Evolutionary conservation across 2,888 invertebrate species (phyloP).

Genomic region (Troides helena): DNA sequence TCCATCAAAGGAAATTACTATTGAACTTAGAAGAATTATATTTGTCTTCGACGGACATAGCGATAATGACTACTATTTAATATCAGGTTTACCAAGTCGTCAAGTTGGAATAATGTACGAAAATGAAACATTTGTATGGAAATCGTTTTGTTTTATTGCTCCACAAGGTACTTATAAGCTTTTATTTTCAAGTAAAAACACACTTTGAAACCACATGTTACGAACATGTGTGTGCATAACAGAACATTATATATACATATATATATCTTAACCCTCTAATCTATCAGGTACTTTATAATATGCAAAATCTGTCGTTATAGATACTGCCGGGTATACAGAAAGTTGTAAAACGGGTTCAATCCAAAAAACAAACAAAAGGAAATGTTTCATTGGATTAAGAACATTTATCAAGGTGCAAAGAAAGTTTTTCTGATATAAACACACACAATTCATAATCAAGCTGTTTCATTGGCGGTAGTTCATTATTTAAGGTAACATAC

Average conservation of each 20-base stretch:
- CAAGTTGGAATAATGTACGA: not conserved
- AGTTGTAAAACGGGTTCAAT: slow-evolving; percentile 37
- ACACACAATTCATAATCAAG: slow-evolving; percentile 60
- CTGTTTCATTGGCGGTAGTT: slow-evolving; percentile 35
- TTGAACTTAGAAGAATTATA: too few species aligned
- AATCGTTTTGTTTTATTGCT: slow-evolving; percentile 70
- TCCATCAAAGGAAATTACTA: too few species aligned
- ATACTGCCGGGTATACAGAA: slow-evolving; percentile 40
- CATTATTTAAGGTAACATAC: slow-evolving; percentile 31
- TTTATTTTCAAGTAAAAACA: slow-evolving; percentile 58
- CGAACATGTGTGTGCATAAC: slow-evolving; percentile 64
- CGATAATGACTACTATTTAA: too few species aligned
- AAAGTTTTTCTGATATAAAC: slow-evolving; percentile 53
- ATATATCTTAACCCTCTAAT: slow-evolving; percentile 53
- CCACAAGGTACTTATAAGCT: slow-evolving; percentile 67
- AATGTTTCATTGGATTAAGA: slow-evolving; percentile 45
- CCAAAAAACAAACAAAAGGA: slow-evolving; percentile 43
- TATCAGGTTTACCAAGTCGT: too few species aligned
- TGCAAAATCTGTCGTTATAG: slow-evolving; percentile 40
- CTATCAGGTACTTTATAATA: slow-evolving; percentile 68
- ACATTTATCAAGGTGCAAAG: slow-evolving; percentile 36
- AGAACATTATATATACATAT: slow-evolving; percentile 49
- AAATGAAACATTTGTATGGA: slow-evolving; percentile 56
- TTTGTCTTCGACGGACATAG: too few species aligned
- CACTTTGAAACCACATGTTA: slow-evolving; percentile 55